Evolutionary conservation across 1,140 invertebrate species (phyloP), one percentile per base, ranked within the genome.

Genomic region (Sarcophaga bullata): DNA sequence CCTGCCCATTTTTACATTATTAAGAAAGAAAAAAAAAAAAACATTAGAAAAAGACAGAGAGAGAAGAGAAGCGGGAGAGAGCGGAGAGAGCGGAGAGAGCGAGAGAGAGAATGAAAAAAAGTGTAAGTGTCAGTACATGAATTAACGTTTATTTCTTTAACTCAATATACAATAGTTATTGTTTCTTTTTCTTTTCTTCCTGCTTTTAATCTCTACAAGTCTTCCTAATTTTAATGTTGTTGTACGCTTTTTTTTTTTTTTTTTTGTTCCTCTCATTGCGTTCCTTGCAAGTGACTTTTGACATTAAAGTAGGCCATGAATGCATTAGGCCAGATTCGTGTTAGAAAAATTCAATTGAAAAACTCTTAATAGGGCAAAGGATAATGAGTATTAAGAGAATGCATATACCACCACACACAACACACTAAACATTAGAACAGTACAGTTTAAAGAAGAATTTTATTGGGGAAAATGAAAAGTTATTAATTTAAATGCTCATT

Each of bases 271-370:
- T 1, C 0, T 58, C n/a, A n/a, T 58, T 13, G 8, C 62, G 19
- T 68, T 68, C 19, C 10, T 7, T 25, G 17, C 19, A 68, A 68
- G 62, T 68, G 17, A 25, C n/a, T 68, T 68, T 19, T 19, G 19
- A 68, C 62, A 68, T 68, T 68, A 17, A 68, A 68, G 62, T 68
- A 19, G 62, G 62, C 62, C 19, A 68, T 68, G 19, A 68, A 25
- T 17, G 17, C 17, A 68, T 68, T 68, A 68, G 62, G 17, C 9
- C 62, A 68, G n/a, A 68, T 68, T 68, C n/a, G 17, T 68, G 19
- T 68, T 19, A 68, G 19, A 68, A 68, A 25, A 68, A 25, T n/a
- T 68, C 62, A 68, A 68, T 68, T 8, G 62, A 68, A 68, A 37
- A 37, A 68, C n/a, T 25, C 6, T 25, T 15, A 37, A 37, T 37